phyloP scores from a whole-genome alignment of 2,113 vertebrate genomes.

The Ophthalmolycus amberensis region DNA sequence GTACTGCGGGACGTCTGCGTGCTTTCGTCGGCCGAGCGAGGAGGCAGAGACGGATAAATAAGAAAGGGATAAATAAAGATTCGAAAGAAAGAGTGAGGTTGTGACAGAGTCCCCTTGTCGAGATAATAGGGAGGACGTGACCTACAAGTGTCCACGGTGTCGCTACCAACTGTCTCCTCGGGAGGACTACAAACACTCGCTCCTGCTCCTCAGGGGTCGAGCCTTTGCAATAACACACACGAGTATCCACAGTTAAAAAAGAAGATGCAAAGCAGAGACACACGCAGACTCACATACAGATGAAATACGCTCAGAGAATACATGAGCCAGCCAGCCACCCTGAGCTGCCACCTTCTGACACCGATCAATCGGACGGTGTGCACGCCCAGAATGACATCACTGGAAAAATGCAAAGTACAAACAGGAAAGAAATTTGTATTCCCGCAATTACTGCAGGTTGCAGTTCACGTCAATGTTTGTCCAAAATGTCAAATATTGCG shows the following conservation, averaged over 20 bases:
- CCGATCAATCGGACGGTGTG: conserved; percentile 53
- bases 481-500: no score
- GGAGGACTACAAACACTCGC: conserved; percentile 24
- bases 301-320: conserved; percentile 54
- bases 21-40: conserved; percentile 50
- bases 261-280: conserved; percentile 12
- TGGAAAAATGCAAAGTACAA: conserved; percentile 38
- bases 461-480: no score
- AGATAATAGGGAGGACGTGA: conserved; percentile 56
- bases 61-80: conserved; percentile 70
- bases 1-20: conserved; percentile 64
- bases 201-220: conserved; percentile 18
- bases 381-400: conserved; percentile 57
- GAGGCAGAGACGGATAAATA: conserved; percentile 74
- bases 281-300: conserved; percentile 25
- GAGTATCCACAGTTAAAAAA: background rate
- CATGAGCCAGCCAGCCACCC: conserved; percentile 53
- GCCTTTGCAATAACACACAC: background rate
- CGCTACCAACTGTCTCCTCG: conserved; percentile 20
- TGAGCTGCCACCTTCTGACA: conserved; percentile 59
- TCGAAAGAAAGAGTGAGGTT: conserved; percentile 46
- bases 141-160: conserved; percentile 33
- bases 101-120: conserved; percentile 51
- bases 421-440: background rate
- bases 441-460: no score